Base-by-base conservation (phyloP, 64 coral and sea anemone species). In the Montipora efflorescens region DNA sequence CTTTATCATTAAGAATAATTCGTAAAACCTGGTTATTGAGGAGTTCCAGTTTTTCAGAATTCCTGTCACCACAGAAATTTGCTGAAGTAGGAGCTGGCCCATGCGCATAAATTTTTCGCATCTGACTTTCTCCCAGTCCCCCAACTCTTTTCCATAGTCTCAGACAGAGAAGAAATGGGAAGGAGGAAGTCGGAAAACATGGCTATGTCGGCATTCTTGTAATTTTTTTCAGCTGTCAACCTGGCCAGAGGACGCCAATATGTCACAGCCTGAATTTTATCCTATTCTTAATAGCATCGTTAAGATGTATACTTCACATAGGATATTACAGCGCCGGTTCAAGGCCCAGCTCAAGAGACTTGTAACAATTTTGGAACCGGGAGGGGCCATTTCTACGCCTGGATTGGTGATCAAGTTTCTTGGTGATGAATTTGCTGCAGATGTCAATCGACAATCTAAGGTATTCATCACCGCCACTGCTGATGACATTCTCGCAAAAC, bases 401-500 rank as follows among this genome's bases (percentile, higher is more conserved):
- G 62, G 55, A 5, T 49, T 74, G 15, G 77, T 46, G 18, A 75
- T 94, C 53, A 94, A 94, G 67, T 84, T 94, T 19, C 74, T 94
- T 69, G 93, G 93, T 5, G 93, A 94, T 61, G 93, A 94, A 49
- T 23, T 90, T 22, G 48, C 79, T 25, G 87, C 79, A 21, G 74
- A 80, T 43, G 44, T 44, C 28, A 78, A 57, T 83, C 87, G 75
- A 76, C 76, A 83, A 76, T 21, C 84, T 19, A 64, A 70, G 14
- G 23, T 9, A 2, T 75, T 94, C 66, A 94, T 79, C 9, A 90
- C 87, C 10, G 87, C 87, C 11, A 79, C 78, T 67, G 67, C 93
- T 12, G 93, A 94, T 50, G 28, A 45, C 36, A 64, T 94, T 4
- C 21, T 94, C 67, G n/a, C 43, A 52, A 69, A 90, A 21, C 70